A percentile compares a stretch with the other conserved stretches of the same genome.
These are phyloP conservation scores for Noctua fimbriata DNA, from an alignment of 2,888 invertebrate species.

Conservation along the genomic window DNA sequence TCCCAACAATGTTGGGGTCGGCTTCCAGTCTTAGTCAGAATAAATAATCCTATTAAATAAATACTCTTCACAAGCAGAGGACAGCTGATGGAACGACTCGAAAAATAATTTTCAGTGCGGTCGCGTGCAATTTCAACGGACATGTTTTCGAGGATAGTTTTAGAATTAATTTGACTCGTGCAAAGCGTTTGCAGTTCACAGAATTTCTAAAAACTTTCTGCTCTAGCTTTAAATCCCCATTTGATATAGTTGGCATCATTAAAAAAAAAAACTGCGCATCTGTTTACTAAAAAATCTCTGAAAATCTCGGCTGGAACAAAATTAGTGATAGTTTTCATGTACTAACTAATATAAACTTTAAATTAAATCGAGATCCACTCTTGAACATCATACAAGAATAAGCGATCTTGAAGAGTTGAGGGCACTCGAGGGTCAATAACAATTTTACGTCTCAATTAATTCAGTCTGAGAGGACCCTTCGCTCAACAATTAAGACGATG, in stretches of 20 bases:
- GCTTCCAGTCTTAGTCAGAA: neutral
- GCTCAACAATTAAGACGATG: slow-evolving; percentile 6
- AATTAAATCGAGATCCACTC: neutral
- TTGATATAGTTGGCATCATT: slow-evolving; percentile 14
- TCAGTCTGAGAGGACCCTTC: neutral
- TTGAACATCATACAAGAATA: neutral
- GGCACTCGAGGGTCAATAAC: neutral
- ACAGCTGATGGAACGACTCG: neutral
- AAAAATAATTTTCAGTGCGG: slow-evolving; percentile 22
- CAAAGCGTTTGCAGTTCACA: slow-evolving; percentile 15
- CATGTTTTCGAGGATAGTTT: slow-evolving; percentile 40
- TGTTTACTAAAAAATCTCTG: neutral
- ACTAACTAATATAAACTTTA: neutral
- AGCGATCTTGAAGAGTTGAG: neutral
- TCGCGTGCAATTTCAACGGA: slow-evolving; percentile 18
- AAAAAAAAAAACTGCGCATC: slow-evolving; percentile 2
- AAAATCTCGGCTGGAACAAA: neutral
- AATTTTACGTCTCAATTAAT: slow-evolving; percentile 18
- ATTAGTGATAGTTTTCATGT: neutral
- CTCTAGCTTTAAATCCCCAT: slow-evolving; percentile 1
- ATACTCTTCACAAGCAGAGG: neutral
- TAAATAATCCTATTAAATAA: neutral
- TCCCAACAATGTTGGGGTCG: neutral
- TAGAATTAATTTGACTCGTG: slow-evolving; percentile 31
- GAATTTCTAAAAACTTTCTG: slow-evolving; percentile 22